Conservation (phyloP, 2,888 invertebrate species). For the Enchytraeus crypticus region DNA sequence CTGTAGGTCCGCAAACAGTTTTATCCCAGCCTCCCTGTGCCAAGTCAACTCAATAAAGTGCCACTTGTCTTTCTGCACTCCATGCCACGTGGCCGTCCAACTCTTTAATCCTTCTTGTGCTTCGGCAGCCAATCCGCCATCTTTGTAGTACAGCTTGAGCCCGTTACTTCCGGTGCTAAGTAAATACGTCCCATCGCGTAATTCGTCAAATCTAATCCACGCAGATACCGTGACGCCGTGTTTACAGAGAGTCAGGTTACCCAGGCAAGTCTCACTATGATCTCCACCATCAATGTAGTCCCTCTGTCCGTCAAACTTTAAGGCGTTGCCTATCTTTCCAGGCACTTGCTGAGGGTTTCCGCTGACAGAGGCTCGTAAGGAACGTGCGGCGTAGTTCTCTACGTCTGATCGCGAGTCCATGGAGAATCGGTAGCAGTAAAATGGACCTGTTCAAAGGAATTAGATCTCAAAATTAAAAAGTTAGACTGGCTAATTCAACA, state of each 20-base stretch:
- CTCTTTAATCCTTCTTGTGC: slow-evolving; percentile 29
- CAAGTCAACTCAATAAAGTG: slow-evolving; percentile 44
- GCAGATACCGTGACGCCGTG: slow-evolving; percentile 34
- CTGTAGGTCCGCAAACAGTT: slow-evolving; percentile 35
- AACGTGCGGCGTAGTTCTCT: slow-evolving; percentile 33
- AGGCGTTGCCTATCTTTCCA: slow-evolving; percentile 36
- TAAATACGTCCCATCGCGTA: slow-evolving; percentile 29
- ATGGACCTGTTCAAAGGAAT: slow-evolving; percentile 34
- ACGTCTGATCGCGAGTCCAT: slow-evolving; percentile 38
- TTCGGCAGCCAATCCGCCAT: slow-evolving; percentile 29
- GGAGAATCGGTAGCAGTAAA: slow-evolving; percentile 34
- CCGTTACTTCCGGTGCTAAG: slow-evolving; percentile 34
- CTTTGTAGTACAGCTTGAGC: slow-evolving; percentile 29
- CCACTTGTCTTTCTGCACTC: slow-evolving; percentile 33
- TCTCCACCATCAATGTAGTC: slow-evolving; percentile 37
- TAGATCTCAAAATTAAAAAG: not conserved
- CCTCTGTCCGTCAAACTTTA: slow-evolving; percentile 31
- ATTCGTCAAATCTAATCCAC: not conserved
- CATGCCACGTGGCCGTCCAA: slow-evolving; percentile 20
- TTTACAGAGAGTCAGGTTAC: slow-evolving; percentile 32
- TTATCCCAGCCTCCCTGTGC: slow-evolving; percentile 29
- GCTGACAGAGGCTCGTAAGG: slow-evolving; percentile 32
- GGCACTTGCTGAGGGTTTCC: slow-evolving; percentile 33
- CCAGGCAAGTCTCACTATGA: slow-evolving; percentile 30
- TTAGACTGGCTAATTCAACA: not conserved